A percentile compares a stretch with the other conserved stretches of the same genome.
phyloP scores from a whole-genome alignment of 2,797 vertebrate species.

The Phalloptychus januarius region DNA sequence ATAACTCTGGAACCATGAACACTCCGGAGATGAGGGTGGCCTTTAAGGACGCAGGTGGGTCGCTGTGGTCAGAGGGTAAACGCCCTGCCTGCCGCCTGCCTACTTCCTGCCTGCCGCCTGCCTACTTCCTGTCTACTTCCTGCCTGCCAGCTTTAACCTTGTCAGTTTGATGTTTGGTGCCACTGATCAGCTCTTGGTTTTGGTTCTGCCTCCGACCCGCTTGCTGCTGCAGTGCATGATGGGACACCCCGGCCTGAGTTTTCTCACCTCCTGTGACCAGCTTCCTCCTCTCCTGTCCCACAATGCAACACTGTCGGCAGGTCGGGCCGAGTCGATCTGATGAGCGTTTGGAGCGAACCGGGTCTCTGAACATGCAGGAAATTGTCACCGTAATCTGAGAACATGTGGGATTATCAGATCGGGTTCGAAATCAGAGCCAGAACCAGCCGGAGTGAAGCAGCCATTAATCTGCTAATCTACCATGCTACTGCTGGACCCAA shows the following conservation, averaged over 20 bases:
- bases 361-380: too few species aligned
- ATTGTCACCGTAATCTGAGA: too few species aligned
- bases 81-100: neutral
- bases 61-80: neutral
- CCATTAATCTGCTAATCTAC: too few species aligned
- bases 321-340: too few species aligned
- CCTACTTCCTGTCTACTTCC: too few species aligned
- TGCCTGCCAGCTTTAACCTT: neutral
- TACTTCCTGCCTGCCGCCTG: too few species aligned
- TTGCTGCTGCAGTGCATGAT: neutral
- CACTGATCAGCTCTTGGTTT: neutral
- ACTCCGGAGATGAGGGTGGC: conserved; percentile 86
- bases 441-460: too few species aligned
- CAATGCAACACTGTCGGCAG: neutral
- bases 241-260: neutral
- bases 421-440: too few species aligned
- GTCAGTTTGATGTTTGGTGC: neutral
- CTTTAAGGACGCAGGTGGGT: conserved; percentile 85
- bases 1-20: conserved; percentile 83
- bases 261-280: neutral
- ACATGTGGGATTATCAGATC: too few species aligned
- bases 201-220: neutral
- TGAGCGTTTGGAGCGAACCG: too few species aligned
- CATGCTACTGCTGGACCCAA: too few species aligned
- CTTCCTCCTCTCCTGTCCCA: neutral